These are phyloP conservation scores for Eleutherodactylus coqui DNA, from an alignment of 2,797 vertebrate species.

Conservation along the genomic window DNA sequence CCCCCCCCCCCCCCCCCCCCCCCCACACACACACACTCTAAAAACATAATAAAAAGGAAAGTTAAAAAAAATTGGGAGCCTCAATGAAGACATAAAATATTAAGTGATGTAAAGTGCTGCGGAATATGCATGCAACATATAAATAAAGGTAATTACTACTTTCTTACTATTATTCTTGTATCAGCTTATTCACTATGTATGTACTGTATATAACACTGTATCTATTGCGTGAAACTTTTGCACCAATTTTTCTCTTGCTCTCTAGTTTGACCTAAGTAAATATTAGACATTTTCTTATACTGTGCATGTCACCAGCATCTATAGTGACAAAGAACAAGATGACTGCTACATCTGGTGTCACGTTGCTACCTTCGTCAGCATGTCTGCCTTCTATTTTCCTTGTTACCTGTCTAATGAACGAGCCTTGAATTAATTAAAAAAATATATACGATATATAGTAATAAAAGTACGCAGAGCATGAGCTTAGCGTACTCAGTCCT, in stretches of 20 bases:
- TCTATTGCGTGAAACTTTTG: too few species aligned
- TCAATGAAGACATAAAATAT: too few species aligned
- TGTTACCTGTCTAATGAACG: neutral
- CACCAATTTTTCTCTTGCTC: neutral
- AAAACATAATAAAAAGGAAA: too few species aligned
- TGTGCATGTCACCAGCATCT: neutral
- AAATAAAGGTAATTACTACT: too few species aligned
- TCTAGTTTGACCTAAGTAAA: neutral
- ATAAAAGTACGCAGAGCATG: neutral
- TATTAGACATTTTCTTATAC: neutral
- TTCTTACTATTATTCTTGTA: too few species aligned
- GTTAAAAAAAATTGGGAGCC: too few species aligned
- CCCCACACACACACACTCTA: too few species aligned
- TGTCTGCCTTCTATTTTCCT: neutral
- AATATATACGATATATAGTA: neutral
- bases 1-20: too few species aligned
- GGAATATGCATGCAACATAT: too few species aligned
- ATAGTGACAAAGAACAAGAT: constrained; percentile 7
- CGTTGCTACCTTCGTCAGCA: neutral
- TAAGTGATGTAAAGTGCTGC: too few species aligned
- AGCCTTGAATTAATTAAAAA: neutral
- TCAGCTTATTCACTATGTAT: too few species aligned
- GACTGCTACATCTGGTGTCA: neutral
- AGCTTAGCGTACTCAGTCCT: neutral
- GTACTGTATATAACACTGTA: too few species aligned